Conservation (phyloP, 2,797 vertebrate genomes). For the Sylvia borin region DNA sequence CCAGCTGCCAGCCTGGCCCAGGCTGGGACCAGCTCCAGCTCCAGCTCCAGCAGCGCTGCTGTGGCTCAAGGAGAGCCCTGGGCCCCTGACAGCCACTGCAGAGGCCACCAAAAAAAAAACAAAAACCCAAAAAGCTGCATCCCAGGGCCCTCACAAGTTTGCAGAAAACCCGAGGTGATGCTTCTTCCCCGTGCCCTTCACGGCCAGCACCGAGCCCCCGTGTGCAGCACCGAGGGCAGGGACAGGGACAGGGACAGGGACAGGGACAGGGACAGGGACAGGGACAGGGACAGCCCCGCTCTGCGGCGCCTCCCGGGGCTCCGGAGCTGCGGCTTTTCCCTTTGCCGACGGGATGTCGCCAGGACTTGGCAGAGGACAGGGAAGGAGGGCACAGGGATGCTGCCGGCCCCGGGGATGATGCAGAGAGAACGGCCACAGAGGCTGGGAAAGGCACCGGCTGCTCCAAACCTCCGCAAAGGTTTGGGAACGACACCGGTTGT, state of each 20-base stretch:
- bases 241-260: not conserved
- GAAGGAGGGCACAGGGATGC: not conserved
- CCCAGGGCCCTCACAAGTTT: not conserved
- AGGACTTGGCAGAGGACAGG: not conserved
- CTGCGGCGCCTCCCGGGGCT: not conserved
- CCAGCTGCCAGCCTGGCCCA: not conserved
- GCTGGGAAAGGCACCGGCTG: not conserved
- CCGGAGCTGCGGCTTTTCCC: not conserved
- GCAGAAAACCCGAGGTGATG: not conserved
- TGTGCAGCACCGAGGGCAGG: rapidly evolving
- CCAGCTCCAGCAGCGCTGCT: not conserved
- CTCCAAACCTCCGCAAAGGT: not conserved
- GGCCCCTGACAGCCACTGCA: not conserved
- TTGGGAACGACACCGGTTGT: rapidly evolving
- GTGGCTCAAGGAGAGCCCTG: not conserved
- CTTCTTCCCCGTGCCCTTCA: slow-evolving; percentile 1
- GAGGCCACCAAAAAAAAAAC: not conserved
- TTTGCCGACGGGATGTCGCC: not conserved
- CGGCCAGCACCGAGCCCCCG: not conserved
- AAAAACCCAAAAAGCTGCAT: not conserved
- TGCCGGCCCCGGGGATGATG: not conserved
- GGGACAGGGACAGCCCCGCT: not conserved
- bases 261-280: not conserved
- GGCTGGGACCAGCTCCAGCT: not conserved
- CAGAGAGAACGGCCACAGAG: not conserved